These are phyloP conservation scores for Botia almorhae DNA, from an alignment of 2,797 vertebrate genomes.

Conservation along the genomic window DNA sequence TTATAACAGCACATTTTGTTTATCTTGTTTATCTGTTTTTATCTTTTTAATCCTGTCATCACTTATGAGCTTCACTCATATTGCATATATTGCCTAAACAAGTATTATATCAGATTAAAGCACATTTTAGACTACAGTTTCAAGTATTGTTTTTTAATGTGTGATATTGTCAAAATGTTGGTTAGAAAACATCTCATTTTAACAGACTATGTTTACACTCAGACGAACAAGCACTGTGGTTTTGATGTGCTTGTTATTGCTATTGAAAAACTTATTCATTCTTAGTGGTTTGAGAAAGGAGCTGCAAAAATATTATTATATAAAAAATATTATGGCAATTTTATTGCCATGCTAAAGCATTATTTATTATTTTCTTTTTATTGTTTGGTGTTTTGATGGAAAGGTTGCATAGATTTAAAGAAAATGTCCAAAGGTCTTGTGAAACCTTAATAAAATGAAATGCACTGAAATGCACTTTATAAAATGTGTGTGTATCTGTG, in stretches of 20 bases:
- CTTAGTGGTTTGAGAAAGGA: not conserved
- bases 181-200: not conserved
- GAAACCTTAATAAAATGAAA: conserved; percentile 3
- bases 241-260: not conserved
- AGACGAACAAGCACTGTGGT: not conserved
- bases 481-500: not conserved
- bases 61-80: too few relatives aligned
- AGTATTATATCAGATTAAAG: not conserved
- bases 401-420: not conserved
- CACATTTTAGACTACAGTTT: not conserved
- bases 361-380: not conserved
- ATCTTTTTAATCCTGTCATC: too few relatives aligned
- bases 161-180: not conserved
- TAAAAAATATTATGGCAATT: too few relatives aligned
- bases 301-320: not conserved
- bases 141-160: not conserved
- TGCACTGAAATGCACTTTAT: not conserved
- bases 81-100: not conserved
- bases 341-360: not conserved
- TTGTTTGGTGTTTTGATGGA: not conserved
- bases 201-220: not conserved
- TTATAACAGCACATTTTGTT: not conserved
- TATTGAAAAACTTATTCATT: not conserved
- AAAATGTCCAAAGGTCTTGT: not conserved
- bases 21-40: not conserved